Base-by-base conservation (phyloP, 2,113 vertebrate species). In the Copsychus sechellarum region DNA sequence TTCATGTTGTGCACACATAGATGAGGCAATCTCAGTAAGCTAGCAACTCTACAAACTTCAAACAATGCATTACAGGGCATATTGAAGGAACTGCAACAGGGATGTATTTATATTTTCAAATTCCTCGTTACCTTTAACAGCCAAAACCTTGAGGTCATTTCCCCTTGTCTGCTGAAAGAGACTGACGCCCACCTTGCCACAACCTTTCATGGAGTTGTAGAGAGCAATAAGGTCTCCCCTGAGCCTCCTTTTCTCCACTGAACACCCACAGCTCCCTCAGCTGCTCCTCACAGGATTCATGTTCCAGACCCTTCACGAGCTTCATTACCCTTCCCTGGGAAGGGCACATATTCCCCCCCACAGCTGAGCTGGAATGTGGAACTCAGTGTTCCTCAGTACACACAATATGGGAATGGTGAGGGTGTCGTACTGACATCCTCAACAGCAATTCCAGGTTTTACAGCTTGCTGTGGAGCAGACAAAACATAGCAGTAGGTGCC, bases 211-310 rank as follows among this genome's bases (percentile, higher is more conserved):
- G 29, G 21, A 40, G 7, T 5, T 53, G n/a, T 12, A 53, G 38
- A 67, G 16, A 67, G 47, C 40, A 67, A 3, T 4, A 53, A 26
- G 6, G 28, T 47, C 53, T 29, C 8, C 18, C 4, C 34, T 38
- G 36, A 88, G 33, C 61, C 20, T 81, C 33, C 45, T 53, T 18
- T 60, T 18, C 70, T 47, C 20, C 45, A 26, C 28, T 40, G 20
- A 74, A 81, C 24, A 40, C 10, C 6, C 28, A 33, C 20, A 82
- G 9, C 6, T 67, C 53, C n/a, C 38, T 45, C 60, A 45, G 29
- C n/a, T 0, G 0, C 45, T 60, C 24, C 14, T 45, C 29, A 40
- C 0, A 29, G 70, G 24, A 67, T 53, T 74, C 47, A 29, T 25
- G 9, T 19, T 67, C n/a, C 54, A 47, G 29, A 60, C 6, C 16